Conservation (phyloP, 1,140 invertebrate genomes). For the Drosophila sulfurigaster region DNA sequence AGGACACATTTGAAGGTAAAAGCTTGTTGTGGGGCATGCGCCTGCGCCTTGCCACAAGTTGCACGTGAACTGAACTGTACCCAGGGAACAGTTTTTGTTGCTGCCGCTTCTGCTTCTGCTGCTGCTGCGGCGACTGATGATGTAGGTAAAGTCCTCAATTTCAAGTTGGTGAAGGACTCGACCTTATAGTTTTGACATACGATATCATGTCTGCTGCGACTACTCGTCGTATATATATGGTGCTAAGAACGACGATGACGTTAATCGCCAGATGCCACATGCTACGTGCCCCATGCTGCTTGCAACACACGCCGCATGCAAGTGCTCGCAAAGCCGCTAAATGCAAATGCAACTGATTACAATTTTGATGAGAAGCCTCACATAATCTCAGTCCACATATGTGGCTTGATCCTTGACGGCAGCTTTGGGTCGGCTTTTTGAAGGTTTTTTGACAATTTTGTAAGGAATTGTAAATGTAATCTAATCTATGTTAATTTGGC, state of each 20-base stretch:
- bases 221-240: not conserved
- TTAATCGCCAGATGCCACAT: slow-evolving; percentile 54
- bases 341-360: slow-evolving; percentile 26
- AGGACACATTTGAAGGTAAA: slow-evolving; percentile 3
- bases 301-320: not conserved
- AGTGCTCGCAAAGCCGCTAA: slow-evolving; percentile 13
- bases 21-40: slow-evolving; percentile 24
- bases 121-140: slow-evolving; percentile 45
- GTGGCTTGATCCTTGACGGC: not conserved
- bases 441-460: not conserved
- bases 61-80: slow-evolving; percentile 46
- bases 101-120: not conserved
- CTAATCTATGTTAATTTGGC: too few species aligned
- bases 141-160: slow-evolving; percentile 79
- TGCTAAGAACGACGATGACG: slow-evolving; percentile 53
- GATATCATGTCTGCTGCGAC: slow-evolving; percentile 54
- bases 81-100: slow-evolving; percentile 44
- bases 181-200: slow-evolving; percentile 79
- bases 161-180: slow-evolving; percentile 73
- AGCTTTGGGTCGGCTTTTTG: not conserved
- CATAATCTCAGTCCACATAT: slow-evolving; percentile 13
- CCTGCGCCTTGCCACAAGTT: slow-evolving; percentile 26
- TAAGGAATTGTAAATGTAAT: too few species aligned
- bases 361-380: slow-evolving; percentile 13
- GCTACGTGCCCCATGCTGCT: slow-evolving; percentile 9